A percentile compares a stretch with the other conserved stretches of the same genome.
Conservation (phyloP, 2,797 vertebrate genomes). For the Botia kubotai region DNA sequence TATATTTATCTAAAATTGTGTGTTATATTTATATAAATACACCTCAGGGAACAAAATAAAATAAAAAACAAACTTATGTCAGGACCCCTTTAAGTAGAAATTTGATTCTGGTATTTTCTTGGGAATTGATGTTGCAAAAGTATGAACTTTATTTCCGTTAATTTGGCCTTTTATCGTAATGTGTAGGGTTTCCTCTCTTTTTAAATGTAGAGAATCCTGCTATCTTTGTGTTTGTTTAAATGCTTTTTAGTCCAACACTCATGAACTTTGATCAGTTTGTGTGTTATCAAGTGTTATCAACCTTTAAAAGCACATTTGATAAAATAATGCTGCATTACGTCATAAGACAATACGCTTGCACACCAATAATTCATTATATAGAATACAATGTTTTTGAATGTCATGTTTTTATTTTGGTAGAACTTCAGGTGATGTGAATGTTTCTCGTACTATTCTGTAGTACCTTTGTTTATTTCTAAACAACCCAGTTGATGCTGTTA, state of each 20-base stretch:
- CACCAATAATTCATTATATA: neutral
- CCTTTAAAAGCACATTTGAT: neutral
- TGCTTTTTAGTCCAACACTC: neutral
- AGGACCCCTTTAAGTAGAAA: too few species aligned
- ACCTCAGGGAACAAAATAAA: too few species aligned
- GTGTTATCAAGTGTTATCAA: neutral
- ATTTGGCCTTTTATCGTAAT: too few species aligned
- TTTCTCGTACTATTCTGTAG: neutral
- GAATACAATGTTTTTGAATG: neutral
- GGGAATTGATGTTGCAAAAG: too few species aligned
- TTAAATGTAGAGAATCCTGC: too few species aligned
- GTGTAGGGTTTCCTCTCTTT: too few species aligned
- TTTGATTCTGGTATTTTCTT: too few species aligned
- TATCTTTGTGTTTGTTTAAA: neutral
- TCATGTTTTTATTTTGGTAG: too few species aligned
- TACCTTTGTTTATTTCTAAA: neutral
- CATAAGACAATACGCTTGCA: neutral
- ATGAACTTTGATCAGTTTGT: neutral
- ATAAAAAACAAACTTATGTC: too few species aligned
- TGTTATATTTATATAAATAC: too few species aligned
- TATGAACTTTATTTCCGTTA: too few species aligned
- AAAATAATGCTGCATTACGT: neutral
- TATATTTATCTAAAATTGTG: too few species aligned
- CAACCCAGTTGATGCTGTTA: neutral
- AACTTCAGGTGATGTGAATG: neutral